Conservation (phyloP, 1,140 invertebrate genomes). For the Spodoptera litura region DNA sequence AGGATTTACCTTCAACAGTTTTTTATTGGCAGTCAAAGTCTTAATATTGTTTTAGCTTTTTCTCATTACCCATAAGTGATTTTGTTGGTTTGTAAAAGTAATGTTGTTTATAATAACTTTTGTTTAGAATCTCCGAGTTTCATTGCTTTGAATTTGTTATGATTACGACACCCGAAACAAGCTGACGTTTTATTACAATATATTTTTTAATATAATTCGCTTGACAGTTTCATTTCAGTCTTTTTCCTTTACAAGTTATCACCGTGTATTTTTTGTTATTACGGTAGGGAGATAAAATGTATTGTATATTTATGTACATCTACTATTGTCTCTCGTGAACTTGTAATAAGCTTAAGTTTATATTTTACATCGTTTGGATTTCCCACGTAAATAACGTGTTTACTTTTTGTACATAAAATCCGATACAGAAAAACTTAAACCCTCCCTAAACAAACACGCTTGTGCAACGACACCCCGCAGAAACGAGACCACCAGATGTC, state of each 20-base stretch:
- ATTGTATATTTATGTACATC: neutral
- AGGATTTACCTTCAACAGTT: too few relatives aligned
- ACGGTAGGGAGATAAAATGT: neutral
- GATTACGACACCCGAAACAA: constrained; percentile 54
- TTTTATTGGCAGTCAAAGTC: too few relatives aligned
- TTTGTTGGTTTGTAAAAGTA: constrained; percentile 40
- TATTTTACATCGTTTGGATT: too few relatives aligned
- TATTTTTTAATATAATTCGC: constrained; percentile 28
- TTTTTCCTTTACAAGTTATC: constrained; percentile 1
- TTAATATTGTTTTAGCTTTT: too few relatives aligned
- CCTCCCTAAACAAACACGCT: neutral
- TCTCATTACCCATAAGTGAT: too few relatives aligned
- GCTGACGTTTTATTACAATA: constrained; percentile 54
- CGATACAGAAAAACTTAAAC: too few relatives aligned
- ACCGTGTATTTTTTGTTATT: neutral
- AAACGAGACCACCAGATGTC: too few relatives aligned
- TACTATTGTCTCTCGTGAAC: neutral
- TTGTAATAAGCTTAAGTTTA: too few relatives aligned
- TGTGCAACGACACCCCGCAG: too few relatives aligned
- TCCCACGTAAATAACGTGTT: too few relatives aligned
- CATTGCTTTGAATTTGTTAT: constrained; percentile 60
- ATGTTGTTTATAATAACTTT: constrained; percentile 56
- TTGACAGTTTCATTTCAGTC: constrained; percentile 43
- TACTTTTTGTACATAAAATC: too few relatives aligned
- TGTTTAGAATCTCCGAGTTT: constrained; percentile 53